Evolutionary conservation across 2,113 vertebrate genomes (phyloP).

Genomic region (Oryzias celebensis): DNA sequence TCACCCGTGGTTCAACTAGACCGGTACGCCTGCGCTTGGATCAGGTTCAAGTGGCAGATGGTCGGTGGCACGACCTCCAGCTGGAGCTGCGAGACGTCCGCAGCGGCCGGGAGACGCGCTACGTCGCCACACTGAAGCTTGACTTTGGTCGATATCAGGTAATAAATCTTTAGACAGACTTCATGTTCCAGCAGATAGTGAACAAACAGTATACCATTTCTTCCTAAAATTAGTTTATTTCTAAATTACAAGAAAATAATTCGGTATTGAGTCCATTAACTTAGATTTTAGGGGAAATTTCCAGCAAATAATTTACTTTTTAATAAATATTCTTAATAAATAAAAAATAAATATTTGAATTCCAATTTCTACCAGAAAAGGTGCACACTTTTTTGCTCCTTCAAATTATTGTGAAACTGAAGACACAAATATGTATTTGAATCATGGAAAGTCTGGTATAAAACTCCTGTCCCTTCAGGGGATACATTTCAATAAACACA

Average conservation of each 20-base stretch:
- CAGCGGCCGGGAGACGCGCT: constrained; percentile 83
- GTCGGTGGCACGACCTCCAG: constrained; percentile 93
- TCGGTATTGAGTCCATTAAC: no score
- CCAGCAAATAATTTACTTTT: no score
- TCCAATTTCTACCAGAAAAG: background rate
- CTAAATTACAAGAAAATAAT: no score
- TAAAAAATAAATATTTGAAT: background rate
- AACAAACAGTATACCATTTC: background rate
- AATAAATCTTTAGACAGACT: background rate
- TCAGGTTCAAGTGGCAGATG: constrained; percentile 89
- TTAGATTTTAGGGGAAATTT: no score
- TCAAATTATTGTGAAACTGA: background rate
- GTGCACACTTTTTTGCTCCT: background rate
- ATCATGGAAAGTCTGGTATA: background rate
- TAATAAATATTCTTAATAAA: no score
- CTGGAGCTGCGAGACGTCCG: constrained; percentile 89
- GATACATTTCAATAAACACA: background rate
- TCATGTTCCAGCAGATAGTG: background rate
- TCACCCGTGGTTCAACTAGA: constrained; percentile 81
- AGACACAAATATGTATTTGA: background rate
- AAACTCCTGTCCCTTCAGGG: background rate
- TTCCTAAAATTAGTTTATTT: no score
- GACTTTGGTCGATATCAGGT: constrained; percentile 97
- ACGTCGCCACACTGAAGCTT: constrained; percentile 87
- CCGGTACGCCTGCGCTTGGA: constrained; percentile 87